These are phyloP conservation scores for Agrochola lota DNA, from an alignment of 2,888 invertebrate species.

Conservation along the genomic window DNA sequence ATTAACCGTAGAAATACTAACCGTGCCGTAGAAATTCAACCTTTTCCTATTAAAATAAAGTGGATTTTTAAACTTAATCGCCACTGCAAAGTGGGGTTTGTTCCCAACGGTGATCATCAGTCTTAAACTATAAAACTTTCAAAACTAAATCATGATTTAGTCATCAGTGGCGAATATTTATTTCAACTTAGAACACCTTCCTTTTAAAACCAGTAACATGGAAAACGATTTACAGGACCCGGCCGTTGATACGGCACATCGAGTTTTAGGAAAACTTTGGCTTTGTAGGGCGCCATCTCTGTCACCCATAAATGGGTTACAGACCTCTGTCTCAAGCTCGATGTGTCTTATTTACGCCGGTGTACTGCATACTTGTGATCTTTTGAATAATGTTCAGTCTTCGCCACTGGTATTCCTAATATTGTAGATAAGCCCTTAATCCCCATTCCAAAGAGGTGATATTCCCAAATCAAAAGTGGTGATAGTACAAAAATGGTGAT, in stretches of 20 bases:
- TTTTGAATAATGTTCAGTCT: background rate
- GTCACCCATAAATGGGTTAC: background rate
- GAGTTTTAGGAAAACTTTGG: background rate
- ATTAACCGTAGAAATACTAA: conserved; percentile 82
- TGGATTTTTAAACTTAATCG: conserved; percentile 9
- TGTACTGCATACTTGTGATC: too few species aligned
- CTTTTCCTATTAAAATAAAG: background rate
- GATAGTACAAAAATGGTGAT: conserved; percentile 79
- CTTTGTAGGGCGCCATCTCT: background rate
- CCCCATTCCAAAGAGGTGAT: conserved; percentile 29
- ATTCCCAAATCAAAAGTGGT: conserved; percentile 75
- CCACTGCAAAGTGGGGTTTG: conserved; percentile 35
- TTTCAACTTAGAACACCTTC: background rate
- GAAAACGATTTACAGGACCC: background rate
- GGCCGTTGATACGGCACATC: background rate
- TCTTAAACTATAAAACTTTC: background rate
- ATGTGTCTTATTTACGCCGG: background rate
- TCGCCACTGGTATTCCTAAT: conserved; percentile 4
- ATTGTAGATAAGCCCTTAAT: conserved; percentile 17
- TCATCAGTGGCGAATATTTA: background rate
- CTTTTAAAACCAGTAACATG: background rate
- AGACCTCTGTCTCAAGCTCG: background rate
- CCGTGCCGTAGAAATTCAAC: conserved; percentile 50
- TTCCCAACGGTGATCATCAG: background rate
- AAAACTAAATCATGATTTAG: background rate